Base-by-base conservation (phyloP, 2,888 invertebrate species). In the Luffia ferchaultella region DNA sequence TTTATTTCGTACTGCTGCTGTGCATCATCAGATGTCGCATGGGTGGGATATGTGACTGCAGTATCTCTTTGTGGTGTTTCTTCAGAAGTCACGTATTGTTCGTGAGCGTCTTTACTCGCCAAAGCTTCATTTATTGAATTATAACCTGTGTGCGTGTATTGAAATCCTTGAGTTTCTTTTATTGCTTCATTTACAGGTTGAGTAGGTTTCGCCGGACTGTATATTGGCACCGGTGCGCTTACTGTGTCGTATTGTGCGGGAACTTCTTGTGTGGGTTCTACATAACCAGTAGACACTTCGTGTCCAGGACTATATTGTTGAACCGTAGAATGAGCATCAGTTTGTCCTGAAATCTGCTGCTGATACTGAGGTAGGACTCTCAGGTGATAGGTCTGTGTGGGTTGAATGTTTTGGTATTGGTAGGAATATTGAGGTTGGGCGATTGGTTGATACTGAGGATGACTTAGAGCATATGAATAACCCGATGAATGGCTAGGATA, bases 351-450 rank as follows among this genome's bases (percentile, higher is more conserved):
- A 1, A 60, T 54, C 15, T 60, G 53, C 46, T 69, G 65, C n/a
- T 57, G 54, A 41, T 54, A 42, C 53, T 56, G 46, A 56, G 48
- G 63, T 63, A 46, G 59, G 56, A 48, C 61, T 60, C 16, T 61
- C 60, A 15, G 59, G 52, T 19, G 60, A 52, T 30, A 30, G 3
- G 3, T 7, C n/a, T 18, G 49, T 43, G 49, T 43, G 7, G 49
- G 49, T 16, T 49, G 71, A 1, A 70, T 65, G 50, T 78, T 72
- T 50, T 71, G 70, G 53, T 77, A 79, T 40, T 65, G 69, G 47
- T 77, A 76, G 52, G 77, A 71, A 52, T 76, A 75, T 48, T 68
- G 70, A 41, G 69, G 73, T 18, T 76, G 68, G 42, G 73, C 63
- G 18, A 63, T 55, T 12, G 71, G 73, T 49, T 69, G 69, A n/a